phyloP scores from a whole-genome alignment of 2,888 invertebrate genomes.

The Lampropteryx suffumata region DNA sequence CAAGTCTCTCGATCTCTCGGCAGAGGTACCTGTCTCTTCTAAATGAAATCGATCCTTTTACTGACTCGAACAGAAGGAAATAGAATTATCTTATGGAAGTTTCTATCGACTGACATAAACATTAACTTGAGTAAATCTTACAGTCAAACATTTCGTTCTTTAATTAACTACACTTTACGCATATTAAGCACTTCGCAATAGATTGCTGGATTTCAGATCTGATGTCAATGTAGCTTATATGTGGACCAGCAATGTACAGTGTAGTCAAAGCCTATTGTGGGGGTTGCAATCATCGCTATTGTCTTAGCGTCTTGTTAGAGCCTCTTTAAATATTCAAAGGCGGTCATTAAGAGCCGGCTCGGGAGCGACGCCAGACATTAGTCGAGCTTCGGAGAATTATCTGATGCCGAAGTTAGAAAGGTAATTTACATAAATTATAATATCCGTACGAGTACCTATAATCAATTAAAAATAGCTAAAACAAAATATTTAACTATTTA shows the following conservation, averaged over 20 bases:
- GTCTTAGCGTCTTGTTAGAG: conserved; percentile 21
- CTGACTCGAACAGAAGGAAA: background rate
- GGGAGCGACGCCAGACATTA: conserved; percentile 26
- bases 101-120: conserved; percentile 5
- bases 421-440: too few relatives aligned
- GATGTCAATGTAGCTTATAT: background rate
- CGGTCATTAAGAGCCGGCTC: too few relatives aligned
- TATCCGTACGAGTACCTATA: too few relatives aligned
- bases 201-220: background rate
- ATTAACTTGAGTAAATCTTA: conserved; percentile 9
- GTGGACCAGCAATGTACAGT: background rate
- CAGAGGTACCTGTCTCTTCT: conserved; percentile 3
- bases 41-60: conserved; percentile 1
- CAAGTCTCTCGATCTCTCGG: conserved; percentile 1
- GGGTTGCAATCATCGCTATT: conserved; percentile 21
- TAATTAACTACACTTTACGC: conserved; percentile 10
- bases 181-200: background rate
- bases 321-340: conserved; percentile 33
- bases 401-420: conserved; percentile 5
- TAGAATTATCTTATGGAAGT: background rate
- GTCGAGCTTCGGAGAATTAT: conserved; percentile 13
- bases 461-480: background rate
- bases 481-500: too few relatives aligned
- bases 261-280: background rate
- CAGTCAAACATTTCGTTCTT: conserved; percentile 6